phyloP scores from a whole-genome alignment of 2,113 vertebrate species.

The Myodes glareolus region DNA sequence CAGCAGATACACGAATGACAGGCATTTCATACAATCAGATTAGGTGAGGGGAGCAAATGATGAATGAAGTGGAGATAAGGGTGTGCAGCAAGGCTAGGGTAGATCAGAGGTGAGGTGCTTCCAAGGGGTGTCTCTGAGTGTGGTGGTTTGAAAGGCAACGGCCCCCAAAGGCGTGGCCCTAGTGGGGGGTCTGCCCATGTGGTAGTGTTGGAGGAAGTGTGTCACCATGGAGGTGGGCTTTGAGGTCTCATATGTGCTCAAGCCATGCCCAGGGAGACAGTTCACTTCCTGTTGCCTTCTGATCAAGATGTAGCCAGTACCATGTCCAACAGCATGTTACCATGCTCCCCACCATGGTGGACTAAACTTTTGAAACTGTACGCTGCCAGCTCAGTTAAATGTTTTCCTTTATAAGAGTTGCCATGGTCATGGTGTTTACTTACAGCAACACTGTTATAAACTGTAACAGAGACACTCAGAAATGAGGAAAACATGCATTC shows the following conservation, averaged over 20 bases:
- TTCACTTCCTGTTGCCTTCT: neutral
- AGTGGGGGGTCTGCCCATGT: neutral
- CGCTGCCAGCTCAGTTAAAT: neutral
- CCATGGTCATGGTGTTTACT: neutral
- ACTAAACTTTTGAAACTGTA: neutral
- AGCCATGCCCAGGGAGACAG: neutral
- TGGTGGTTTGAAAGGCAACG: neutral
- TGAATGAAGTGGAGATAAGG: neutral
- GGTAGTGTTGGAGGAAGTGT: neutral
- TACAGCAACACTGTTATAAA: no score
- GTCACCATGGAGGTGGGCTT: neutral
- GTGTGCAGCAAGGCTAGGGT: neutral
- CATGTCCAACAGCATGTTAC: no score
- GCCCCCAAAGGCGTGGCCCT: neutral
- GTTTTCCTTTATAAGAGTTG: neutral
- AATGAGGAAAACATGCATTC: constrained; percentile 3
- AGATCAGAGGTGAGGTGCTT: neutral
- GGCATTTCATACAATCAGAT: neutral
- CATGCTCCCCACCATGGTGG: neutral
- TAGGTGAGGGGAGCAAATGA: neutral
- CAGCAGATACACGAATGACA: neutral
- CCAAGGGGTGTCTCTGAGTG: neutral
- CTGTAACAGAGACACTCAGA: neutral
- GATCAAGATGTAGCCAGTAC: neutral
- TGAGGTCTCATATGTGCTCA: neutral